These are phyloP conservation scores for Manis pentadactyla DNA, from an alignment of 2,797 vertebrate species.

Conservation along the genomic window DNA sequence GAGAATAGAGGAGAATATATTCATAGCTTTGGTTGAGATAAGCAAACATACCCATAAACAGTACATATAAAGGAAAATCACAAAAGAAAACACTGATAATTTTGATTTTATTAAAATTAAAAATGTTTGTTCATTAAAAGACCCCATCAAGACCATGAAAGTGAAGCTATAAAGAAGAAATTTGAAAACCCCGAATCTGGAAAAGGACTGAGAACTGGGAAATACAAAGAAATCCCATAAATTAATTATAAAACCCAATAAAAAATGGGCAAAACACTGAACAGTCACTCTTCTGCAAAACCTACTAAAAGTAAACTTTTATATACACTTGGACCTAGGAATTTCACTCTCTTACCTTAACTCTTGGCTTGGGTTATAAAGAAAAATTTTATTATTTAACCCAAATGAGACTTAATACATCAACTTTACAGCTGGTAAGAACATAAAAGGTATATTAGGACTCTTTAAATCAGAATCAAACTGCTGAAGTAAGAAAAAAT, in stretches of 20 bases:
- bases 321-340: not conserved
- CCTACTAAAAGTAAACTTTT: not conserved
- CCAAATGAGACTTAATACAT: not conserved
- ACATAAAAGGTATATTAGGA: not conserved
- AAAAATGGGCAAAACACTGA: not conserved
- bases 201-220: not conserved
- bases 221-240: not conserved
- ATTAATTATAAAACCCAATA: not conserved
- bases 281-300: not conserved
- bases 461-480: constrained; percentile 24
- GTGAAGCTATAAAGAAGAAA: not conserved
- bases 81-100: not conserved
- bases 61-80: not conserved
- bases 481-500: not conserved
- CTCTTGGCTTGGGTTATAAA: not conserved
- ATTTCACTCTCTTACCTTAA: constrained; percentile 26
- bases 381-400: not conserved
- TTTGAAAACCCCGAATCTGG: not conserved
- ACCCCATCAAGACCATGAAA: not conserved
- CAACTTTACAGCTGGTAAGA: not conserved
- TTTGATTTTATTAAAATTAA: constrained; percentile 1
- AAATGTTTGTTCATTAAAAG: not conserved
- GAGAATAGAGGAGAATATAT: not conserved
- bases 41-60: not conserved
- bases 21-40: not conserved